Base-by-base conservation (phyloP, 2,888 invertebrate species). In the Xestia sexstrigata region DNA sequence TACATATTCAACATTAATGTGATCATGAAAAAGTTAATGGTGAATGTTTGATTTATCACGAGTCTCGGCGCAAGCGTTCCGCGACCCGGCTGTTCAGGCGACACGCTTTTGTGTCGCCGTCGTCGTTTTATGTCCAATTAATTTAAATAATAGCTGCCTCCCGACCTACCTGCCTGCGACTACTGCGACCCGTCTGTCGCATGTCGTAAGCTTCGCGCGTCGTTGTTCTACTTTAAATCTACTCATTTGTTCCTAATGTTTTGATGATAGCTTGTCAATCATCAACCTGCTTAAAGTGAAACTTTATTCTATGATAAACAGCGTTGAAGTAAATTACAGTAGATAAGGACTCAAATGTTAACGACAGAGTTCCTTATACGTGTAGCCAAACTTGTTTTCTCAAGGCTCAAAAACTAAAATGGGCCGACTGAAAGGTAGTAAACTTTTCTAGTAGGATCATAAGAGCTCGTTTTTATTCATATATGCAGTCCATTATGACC, bases 111-210 rank as follows among this genome's bases (percentile, higher is more conserved):
- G 91, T 92, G 91, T 93, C 91, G 90, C 89, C 90, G 90, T 93
- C 91, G 92, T 94, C 94, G 94, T 95, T 95, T 95, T 94, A 95
- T 93, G 94, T 95, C 95, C 95, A 96, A 96, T 96, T 95, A 95
- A 96, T 95, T 96, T 96, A 95, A 96, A 96, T 96, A 95, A 96
- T 95, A 94, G 95, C 95, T 90, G 92, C 93, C 93, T 93, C 92
- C 91, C 93, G 92, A 92, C 93, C 94, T 95, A 95, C 95, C 95
- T 95, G 95, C 94, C 93, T 95, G 94, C 90, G 91, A 90, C 90
- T 90, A 90, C 90, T 89, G 87, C 90, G 91, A 91, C 91, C 92
- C 90, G 91, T 91, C 89, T 88, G 87, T 89, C 90, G 91, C 91
- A 90, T 89, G 87, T 89, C 83, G 76, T 83, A 74, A 82, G 78